Evolutionary conservation across 2,797 vertebrate genomes (phyloP).

Genomic region (Xiphorhynchus erythropygius): DNA sequence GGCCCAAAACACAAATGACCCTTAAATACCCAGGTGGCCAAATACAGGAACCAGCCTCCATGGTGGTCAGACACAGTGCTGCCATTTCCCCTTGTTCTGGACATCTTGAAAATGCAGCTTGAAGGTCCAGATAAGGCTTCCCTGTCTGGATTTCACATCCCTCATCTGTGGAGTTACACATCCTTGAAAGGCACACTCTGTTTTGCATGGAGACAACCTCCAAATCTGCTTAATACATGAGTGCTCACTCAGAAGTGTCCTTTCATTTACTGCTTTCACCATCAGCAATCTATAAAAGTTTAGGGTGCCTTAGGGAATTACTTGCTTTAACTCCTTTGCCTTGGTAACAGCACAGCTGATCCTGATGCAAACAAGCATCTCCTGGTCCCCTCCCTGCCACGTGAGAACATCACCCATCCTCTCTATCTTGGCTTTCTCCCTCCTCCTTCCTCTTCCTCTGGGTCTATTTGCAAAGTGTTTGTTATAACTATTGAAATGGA

Average conservation of each 20-base stretch:
- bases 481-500: not conserved
- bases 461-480: constrained; percentile 13
- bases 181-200: not conserved
- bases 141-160: not conserved
- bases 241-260: constrained; percentile 57
- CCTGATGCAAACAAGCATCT: not conserved
- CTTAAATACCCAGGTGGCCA: not conserved
- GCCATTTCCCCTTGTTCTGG: not conserved
- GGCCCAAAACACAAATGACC: not conserved
- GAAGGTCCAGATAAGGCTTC: not conserved
- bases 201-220: not conserved
- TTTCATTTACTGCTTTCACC: constrained; percentile 56
- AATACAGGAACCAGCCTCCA: not conserved
- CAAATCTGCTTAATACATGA: constrained; percentile 17
- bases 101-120: not conserved
- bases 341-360: not conserved
- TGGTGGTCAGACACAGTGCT: not conserved
- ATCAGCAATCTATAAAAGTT: constrained; percentile 43
- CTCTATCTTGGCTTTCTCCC: not conserved
- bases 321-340: not conserved
- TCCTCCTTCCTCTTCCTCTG: constrained; percentile 15
- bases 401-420: rapidly evolving
- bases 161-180: not conserved
- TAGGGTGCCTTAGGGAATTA: constrained; percentile 41
- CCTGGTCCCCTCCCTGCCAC: rapidly evolving